Base-by-base conservation (phyloP, 2,888 invertebrate species). In the Melinopterus prodromus region DNA sequence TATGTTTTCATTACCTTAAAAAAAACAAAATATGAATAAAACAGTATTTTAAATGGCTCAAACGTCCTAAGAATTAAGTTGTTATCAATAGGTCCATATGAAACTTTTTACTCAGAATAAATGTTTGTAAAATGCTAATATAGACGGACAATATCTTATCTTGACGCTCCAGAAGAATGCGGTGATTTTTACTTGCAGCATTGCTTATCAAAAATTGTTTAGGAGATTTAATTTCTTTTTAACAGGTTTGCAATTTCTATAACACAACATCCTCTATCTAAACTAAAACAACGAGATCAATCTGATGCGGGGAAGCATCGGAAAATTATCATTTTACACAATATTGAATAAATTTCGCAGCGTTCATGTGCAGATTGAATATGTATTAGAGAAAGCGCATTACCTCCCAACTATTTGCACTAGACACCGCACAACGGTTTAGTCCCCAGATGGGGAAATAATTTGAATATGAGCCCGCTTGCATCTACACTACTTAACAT, bases 361-460 rank as follows among this genome's bases (percentile, higher is more conserved):
- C 26, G 26, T 26, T 26, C 53, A 53, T 53, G 12, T 9, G 53
- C 53, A 53, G 5, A 53, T 53, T 53, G 53, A 53, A 53, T 53
- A 53, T 53, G 53, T 53, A 53, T 53, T 53, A 53, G 53, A 53
- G 9, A 53, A 53, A 53, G 53, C 53, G 53, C 53, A 53, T 9
- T 53, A 53, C 12, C 53, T 12, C 12, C 38, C 5, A 7, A 53
- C 9, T 53, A 53, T 53, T 53, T 53, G 53, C 53, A 53, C 53
- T 12, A 53, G 53, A 53, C 53, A 53, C 7, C 1, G 53, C 53
- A 53, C 53, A 53, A 12, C 53, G 9, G 53, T 53, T 53, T 53
- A 53, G 53, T 53, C 53, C 53, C 53, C 53, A 53, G 53, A 53
- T 53, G 53, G 53, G 53, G 53, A 53, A 53, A 53, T 53, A 53